A percentile compares a stretch with the other conserved stretches of the same genome.
These are phyloP conservation scores for Drosophila lacicola DNA, from an alignment of 2,888 invertebrate genomes.

Conservation along the genomic window DNA sequence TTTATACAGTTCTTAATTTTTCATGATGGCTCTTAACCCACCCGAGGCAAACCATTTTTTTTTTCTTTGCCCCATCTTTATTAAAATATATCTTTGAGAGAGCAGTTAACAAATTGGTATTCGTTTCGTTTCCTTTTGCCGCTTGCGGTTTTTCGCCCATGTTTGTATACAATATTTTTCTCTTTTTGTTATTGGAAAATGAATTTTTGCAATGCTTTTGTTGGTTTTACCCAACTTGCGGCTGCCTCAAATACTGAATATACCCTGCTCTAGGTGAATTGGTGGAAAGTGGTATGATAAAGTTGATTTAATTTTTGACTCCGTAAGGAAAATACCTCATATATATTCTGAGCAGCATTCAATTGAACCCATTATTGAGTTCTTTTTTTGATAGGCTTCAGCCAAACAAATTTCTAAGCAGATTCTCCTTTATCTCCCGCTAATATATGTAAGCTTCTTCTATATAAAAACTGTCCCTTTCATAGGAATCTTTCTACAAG, in stretches of 20 bases:
- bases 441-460: too few species aligned
- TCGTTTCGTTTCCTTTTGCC: conserved; percentile 29
- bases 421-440: too few species aligned
- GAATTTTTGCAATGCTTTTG: conserved; percentile 47
- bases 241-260: conserved; percentile 34
- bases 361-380: too few species aligned
- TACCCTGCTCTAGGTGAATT: conserved; percentile 8
- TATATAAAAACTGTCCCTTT: too few species aligned
- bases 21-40: neutral
- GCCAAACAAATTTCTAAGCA: too few species aligned
- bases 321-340: too few species aligned
- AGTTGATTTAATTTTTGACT: too few species aligned
- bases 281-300: neutral
- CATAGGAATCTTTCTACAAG: too few species aligned
- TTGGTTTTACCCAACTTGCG: conserved; percentile 60
- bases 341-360: too few species aligned
- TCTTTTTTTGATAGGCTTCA: too few species aligned
- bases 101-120: conserved; percentile 32
- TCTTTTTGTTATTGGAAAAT: conserved; percentile 60
- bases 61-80: conserved; percentile 1
- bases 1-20: conserved; percentile 1
- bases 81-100: conserved; percentile 21
- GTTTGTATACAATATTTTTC: conserved; percentile 35
- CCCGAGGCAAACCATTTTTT: neutral
- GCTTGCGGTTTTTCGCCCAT: conserved; percentile 52